Evolutionary conservation across 2,113 vertebrate species (phyloP).

Genomic region (Brienomyrus brachyistius): DNA sequence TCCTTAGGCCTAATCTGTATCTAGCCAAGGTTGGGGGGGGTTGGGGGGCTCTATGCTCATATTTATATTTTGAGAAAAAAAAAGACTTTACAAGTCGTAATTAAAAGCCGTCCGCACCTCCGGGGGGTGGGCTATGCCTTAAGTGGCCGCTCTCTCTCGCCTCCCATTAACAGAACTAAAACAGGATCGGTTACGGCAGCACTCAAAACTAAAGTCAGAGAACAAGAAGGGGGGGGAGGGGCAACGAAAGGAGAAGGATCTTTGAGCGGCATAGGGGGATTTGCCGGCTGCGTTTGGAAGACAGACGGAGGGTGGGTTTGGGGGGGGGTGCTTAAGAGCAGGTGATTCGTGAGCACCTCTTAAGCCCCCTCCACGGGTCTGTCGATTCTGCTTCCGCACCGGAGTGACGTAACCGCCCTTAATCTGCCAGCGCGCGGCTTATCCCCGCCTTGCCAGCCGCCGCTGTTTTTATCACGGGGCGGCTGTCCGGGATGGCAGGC

Average conservation of each 20-base stretch:
- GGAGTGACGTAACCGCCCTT: constrained; percentile 19
- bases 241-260: constrained; percentile 18
- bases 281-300: constrained; percentile 16
- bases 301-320: neutral
- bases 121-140: constrained; percentile 39
- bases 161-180: constrained; percentile 63
- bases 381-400: constrained; percentile 9
- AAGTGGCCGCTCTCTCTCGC: constrained; percentile 51
- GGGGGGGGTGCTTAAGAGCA: constrained; percentile 20
- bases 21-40: constrained; percentile 17
- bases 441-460: neutral
- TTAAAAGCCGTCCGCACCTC: constrained; percentile 36
- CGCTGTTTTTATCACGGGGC: neutral
- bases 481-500: neutral
- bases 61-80: constrained; percentile 26
- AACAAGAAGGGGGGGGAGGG: neutral
- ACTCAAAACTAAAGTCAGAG: constrained; percentile 22
- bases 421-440: constrained; percentile 12
- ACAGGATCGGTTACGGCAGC: constrained; percentile 48
- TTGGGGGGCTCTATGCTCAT: constrained; percentile 6
- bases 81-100: constrained; percentile 38
- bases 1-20: constrained; percentile 13
- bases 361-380: constrained; percentile 11
- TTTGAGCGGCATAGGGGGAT: constrained; percentile 21
- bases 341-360: constrained; percentile 27